Percentiles rank a stretch among this genome's conserved stretches.
phyloP scores from a whole-genome alignment of 2,888 invertebrate species.

The Noctua pronuba region DNA sequence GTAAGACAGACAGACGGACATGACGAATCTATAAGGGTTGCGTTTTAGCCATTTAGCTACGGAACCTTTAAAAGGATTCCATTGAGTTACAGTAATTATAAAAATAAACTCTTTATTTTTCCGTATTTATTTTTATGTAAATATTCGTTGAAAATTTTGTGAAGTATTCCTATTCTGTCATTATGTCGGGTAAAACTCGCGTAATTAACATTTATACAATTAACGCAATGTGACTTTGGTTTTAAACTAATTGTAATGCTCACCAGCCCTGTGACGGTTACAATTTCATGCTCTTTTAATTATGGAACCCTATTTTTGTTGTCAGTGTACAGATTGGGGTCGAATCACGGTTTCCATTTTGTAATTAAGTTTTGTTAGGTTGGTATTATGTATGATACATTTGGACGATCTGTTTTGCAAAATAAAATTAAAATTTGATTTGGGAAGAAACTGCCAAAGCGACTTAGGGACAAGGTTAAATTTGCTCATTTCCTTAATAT shows the following conservation, averaged over 20 bases:
- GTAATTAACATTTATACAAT: constrained; percentile 71
- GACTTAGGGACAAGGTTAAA: neutral
- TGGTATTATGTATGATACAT: neutral
- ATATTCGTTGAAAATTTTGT: constrained; percentile 40
- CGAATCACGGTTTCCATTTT: constrained; percentile 35
- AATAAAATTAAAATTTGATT: neutral
- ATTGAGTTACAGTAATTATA: constrained; percentile 17
- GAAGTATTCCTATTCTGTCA: constrained; percentile 45
- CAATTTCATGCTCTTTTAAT: constrained; percentile 76
- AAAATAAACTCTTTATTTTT: constrained; percentile 18
- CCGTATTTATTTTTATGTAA: constrained; percentile 39
- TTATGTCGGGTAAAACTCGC: constrained; percentile 43
- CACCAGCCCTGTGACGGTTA: constrained; percentile 69
- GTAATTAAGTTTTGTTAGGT: constrained; percentile 44
- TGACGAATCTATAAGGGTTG: no score
- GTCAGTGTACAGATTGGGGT: constrained; percentile 50
- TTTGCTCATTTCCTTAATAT: neutral
- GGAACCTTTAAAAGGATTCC: neutral
- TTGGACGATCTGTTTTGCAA: constrained; percentile 1
- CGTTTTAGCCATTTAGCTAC: no score
- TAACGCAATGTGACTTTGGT: constrained; percentile 71
- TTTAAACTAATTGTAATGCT: constrained; percentile 74
- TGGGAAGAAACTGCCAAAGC: neutral
- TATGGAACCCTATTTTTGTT: constrained; percentile 70
- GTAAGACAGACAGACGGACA: no score